A percentile compares a stretch with the other conserved stretches of the same genome.
These are phyloP conservation scores for Stenopsyche tienmushanensis DNA, from an alignment of 1,140 invertebrate genomes.

Conservation along the genomic window DNA sequence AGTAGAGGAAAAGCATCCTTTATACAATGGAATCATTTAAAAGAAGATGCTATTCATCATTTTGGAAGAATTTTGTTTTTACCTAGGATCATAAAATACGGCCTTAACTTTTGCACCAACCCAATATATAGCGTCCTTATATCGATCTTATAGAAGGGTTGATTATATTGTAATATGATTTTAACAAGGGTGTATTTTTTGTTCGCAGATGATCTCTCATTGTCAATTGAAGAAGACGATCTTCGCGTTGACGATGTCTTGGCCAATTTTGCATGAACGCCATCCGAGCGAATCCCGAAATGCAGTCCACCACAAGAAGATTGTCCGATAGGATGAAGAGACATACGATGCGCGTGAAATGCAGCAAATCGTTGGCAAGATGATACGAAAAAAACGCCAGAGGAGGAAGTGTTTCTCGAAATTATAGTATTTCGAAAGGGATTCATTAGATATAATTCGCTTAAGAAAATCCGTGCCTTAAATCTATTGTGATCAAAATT, in stretches of 20 bases:
- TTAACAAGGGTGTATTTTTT: no score
- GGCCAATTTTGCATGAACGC: neutral
- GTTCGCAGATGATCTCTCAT: no score
- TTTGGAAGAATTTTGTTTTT: no score
- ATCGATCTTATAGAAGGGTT: no score
- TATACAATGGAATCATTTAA: no score
- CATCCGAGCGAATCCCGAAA: neutral
- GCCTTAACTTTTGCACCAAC: no score
- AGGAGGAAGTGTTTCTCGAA: neutral
- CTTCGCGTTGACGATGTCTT: neutral
- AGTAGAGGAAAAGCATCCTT: no score
- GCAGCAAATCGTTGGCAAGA: constrained; percentile 12
- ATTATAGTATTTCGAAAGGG: neutral
- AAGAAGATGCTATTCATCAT: no score
- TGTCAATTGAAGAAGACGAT: no score
- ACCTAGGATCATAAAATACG: no score
- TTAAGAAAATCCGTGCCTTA: neutral
- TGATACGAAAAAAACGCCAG: constrained; percentile 24
- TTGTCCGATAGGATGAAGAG: constrained; percentile 4
- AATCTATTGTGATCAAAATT: neutral
- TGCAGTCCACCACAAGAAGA: neutral
- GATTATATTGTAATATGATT: no score
- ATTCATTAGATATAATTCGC: neutral
- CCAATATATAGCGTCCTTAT: no score
- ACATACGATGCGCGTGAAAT: neutral